Conservation (phyloP, 2,797 vertebrate genomes). For the Propithecus deckenii region DNA sequence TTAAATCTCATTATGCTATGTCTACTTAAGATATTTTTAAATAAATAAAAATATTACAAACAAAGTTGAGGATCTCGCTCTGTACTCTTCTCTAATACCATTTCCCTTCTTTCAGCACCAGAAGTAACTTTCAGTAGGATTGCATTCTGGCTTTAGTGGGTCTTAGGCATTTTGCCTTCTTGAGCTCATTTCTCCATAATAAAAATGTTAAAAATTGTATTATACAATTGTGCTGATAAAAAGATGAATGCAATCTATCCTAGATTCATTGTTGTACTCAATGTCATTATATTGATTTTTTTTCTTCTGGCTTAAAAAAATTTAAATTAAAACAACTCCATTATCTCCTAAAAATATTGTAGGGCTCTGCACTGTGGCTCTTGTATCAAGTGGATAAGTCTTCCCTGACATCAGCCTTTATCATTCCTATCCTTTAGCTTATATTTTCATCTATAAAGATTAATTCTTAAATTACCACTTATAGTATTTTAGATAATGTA, state of each 20-base stretch:
- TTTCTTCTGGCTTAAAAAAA: not conserved
- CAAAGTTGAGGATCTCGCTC: not conserved
- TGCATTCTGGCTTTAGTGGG: not conserved
- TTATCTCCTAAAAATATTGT: not conserved
- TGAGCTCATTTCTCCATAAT: not conserved
- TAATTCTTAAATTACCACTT: not conserved
- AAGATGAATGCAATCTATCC: not conserved
- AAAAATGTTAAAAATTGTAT: not conserved
- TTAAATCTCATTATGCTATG: not conserved
- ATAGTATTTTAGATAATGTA: not conserved
- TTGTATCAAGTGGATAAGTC: not conserved
- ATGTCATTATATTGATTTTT: not conserved
- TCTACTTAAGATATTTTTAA: not conserved
- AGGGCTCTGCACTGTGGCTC: fast-evolving
- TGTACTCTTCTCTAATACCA: not conserved
- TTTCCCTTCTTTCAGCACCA: not conserved
- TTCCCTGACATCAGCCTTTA: not conserved
- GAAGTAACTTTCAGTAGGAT: not conserved
- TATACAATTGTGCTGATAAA: not conserved
- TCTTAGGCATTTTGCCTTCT: not conserved
- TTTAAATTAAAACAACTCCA: not conserved
- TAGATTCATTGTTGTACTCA: not conserved
- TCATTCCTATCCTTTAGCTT: not conserved
- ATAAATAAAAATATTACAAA: not conserved
- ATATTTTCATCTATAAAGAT: not conserved